These are phyloP conservation scores for Otolemur garnettii DNA, from an alignment of 2,113 vertebrate genomes.

Conservation along the genomic window DNA sequence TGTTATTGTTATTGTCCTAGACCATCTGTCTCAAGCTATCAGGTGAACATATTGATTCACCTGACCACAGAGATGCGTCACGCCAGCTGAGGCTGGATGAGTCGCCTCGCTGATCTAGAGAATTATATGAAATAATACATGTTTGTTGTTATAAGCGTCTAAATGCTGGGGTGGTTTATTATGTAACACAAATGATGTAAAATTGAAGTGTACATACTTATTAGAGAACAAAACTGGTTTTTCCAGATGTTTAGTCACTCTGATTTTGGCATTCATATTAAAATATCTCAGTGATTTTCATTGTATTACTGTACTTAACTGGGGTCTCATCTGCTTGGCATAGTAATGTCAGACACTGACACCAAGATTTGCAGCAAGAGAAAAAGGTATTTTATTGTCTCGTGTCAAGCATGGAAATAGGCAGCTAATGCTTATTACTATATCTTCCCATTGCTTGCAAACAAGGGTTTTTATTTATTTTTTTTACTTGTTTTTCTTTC, in stretches of 20 bases:
- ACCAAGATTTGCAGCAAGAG: too few species aligned
- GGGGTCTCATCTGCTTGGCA: too few species aligned
- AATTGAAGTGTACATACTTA: not conserved
- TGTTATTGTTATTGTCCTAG: not conserved
- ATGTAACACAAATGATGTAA: not conserved
- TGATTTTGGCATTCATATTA: constrained; percentile 29
- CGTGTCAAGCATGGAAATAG: too few species aligned
- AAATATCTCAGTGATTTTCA: constrained; percentile 39
- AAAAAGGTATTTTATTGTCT: too few species aligned
- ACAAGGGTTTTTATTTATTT: too few species aligned
- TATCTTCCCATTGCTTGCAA: too few species aligned
- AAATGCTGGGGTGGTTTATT: not conserved
- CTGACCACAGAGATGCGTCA: not conserved
- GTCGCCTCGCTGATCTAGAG: not conserved
- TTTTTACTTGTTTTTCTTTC: too few species aligned
- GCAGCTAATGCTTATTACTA: too few species aligned
- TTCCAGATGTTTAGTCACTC: constrained; percentile 9
- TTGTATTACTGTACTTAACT: not conserved
- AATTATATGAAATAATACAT: not conserved
- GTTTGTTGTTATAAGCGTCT: constrained; percentile 21
- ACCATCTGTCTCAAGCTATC: not conserved
- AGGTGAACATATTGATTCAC: not conserved
- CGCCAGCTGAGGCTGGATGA: not conserved
- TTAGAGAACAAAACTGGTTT: not conserved
- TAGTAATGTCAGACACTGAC: too few species aligned